Conservation (phyloP, 2,888 invertebrate species). For the Ormia ochracea region DNA sequence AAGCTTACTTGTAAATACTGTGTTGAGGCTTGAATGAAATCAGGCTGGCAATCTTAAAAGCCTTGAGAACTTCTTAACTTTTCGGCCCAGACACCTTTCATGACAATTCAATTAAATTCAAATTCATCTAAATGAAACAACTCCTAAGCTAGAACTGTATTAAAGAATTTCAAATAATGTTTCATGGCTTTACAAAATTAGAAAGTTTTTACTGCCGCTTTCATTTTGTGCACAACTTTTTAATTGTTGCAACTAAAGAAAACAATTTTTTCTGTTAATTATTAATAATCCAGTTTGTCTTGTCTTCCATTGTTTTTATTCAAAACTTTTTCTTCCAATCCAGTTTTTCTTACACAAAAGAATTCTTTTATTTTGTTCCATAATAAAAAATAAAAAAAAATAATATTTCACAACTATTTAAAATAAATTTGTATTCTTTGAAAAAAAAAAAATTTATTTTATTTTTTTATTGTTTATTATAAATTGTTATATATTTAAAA, state of each 20-base stretch:
- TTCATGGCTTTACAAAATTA: background rate
- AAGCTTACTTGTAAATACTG: no score
- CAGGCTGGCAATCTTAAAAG: no score
- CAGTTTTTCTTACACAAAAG: background rate
- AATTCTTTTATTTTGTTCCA: background rate
- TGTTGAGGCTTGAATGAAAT: no score
- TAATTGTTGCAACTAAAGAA: background rate
- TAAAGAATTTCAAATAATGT: no score
- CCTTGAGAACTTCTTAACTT: no score
- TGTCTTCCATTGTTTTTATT: constrained; percentile 7
- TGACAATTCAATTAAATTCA: no score
- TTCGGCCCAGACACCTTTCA: no score
- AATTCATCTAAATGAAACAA: no score
- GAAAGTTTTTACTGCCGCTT: background rate
- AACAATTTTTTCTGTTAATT: background rate
- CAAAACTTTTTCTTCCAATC: background rate
- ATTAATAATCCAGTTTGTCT: background rate
- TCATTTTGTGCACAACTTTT: background rate
- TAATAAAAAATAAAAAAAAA: background rate
- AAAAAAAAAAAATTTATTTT: background rate
- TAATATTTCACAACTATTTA: background rate
- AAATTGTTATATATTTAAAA: constrained; percentile 44
- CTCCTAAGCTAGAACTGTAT: no score
- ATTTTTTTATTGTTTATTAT: constrained; percentile 15
- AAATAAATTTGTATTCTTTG: background rate